phyloP scores from a whole-genome alignment of 2,888 invertebrate genomes.

The Torymus tubicola region DNA sequence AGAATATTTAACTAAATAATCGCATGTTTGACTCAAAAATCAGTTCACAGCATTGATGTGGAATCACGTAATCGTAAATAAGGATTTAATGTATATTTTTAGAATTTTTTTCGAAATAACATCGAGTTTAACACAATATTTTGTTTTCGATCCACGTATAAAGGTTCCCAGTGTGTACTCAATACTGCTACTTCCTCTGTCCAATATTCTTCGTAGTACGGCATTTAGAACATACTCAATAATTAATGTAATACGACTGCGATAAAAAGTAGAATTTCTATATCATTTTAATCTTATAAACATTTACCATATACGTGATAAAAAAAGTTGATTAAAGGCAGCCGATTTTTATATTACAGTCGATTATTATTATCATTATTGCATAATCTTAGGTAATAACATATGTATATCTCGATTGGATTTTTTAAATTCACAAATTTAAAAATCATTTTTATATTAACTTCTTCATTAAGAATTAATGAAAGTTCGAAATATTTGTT shows the following conservation, averaged over 20 bases:
- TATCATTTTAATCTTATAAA: conserved; percentile 39
- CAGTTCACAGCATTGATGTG: conserved; percentile 54
- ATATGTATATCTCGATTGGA: conserved; percentile 41
- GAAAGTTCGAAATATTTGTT: conserved; percentile 40
- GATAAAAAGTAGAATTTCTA: conserved; percentile 28
- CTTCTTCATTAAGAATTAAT: conserved; percentile 8
- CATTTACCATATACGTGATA: conserved; percentile 40
- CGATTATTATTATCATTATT: conserved; percentile 46
- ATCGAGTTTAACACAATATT: conserved; percentile 28
- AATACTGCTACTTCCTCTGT: conserved; percentile 45
- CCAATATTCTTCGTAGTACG: conserved; percentile 20
- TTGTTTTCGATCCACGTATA: conserved; percentile 12
- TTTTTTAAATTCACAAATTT: conserved; percentile 44
- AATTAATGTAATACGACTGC: conserved; percentile 39
- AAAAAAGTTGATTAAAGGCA: conserved; percentile 50
- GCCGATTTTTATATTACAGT: conserved; percentile 47
- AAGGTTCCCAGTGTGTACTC: conserved; percentile 58
- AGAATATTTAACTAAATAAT: conserved; percentile 40
- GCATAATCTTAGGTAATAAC: conserved; percentile 51
- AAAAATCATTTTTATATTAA: conserved; percentile 29
- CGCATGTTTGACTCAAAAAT: conserved; percentile 42
- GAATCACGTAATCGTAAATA: conserved; percentile 55
- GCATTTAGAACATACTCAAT: conserved; percentile 16
- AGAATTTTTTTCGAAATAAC: conserved; percentile 21
- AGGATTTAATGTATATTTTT: conserved; percentile 29